Evolutionary conservation across 37 sponge, comb jelly and placozoan genomes (phyloP).

Genomic region (Spongilla lacustris): DNA sequence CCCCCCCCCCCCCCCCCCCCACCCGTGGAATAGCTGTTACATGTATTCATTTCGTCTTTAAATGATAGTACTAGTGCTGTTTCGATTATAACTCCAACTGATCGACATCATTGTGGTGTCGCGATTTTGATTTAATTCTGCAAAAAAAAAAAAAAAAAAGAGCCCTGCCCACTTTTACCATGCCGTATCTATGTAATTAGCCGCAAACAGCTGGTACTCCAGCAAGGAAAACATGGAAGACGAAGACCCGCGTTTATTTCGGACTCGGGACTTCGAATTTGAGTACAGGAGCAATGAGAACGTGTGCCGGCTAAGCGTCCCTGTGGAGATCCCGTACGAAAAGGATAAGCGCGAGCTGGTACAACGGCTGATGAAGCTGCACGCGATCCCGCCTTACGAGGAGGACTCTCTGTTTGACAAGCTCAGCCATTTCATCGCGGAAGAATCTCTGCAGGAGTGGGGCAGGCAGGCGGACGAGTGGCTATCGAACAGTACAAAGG

Average conservation of each 20-base stretch:
- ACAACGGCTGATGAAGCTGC: neutral
- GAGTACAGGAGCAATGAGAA: neutral
- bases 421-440: too few relatives aligned
- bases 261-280: neutral
- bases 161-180: neutral
- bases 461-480: too few relatives aligned
- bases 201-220: neutral
- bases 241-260: neutral
- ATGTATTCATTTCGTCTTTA: too few relatives aligned
- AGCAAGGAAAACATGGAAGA: neutral
- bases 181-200: neutral
- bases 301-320: constrained; percentile 13
- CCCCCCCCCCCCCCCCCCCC: constrained; percentile 1
- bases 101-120: too few relatives aligned
- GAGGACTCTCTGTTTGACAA: too few relatives aligned
- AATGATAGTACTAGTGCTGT: too few relatives aligned
- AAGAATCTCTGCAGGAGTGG: too few relatives aligned
- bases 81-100: too few relatives aligned
- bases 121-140: too few relatives aligned
- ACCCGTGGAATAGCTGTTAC: neutral
- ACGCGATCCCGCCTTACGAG: too few relatives aligned
- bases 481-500: too few relatives aligned
- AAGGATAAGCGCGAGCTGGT: neutral
- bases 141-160: too few relatives aligned
- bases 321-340: neutral